Conservation (phyloP, 2,797 vertebrate genomes). For the Strix occidentalis region DNA sequence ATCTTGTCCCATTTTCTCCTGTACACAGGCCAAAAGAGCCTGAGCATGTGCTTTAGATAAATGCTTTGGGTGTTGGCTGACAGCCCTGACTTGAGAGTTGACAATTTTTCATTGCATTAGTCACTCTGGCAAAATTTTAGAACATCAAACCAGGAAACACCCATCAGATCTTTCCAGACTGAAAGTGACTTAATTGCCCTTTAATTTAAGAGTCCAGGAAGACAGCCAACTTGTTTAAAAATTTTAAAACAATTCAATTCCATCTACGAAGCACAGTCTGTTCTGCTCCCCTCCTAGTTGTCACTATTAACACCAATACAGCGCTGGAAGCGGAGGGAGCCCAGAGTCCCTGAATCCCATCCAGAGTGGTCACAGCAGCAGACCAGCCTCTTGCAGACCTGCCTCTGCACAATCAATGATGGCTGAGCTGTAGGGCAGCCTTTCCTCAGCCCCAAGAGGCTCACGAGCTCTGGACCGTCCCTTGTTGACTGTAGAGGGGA, state of each 20-base stretch:
- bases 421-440: neutral
- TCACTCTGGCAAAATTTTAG: constrained; percentile 16
- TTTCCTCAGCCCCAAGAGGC: neutral
- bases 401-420: neutral
- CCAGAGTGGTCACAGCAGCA: neutral
- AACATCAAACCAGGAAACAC: constrained; percentile 16
- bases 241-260: neutral
- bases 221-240: neutral
- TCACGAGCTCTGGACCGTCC: neutral
- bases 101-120: constrained; percentile 21
- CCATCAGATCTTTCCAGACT: neutral
- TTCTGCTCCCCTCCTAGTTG: neutral
- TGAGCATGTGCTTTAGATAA: neutral
- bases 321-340: neutral
- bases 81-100: constrained; percentile 4
- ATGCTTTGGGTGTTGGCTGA: constrained; percentile 5
- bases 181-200: constrained; percentile 41
- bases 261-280: neutral
- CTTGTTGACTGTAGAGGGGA: fast-evolving
- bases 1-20: neutral
- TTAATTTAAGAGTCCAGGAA: constrained; percentile 51
- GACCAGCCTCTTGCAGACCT: neutral
- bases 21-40: neutral
- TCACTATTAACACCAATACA: neutral
- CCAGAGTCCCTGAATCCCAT: neutral